Percentiles rank a stretch among this genome's conserved stretches.
Conservation (phyloP, 2,113 vertebrate genomes). For the Holacanthus passer region DNA sequence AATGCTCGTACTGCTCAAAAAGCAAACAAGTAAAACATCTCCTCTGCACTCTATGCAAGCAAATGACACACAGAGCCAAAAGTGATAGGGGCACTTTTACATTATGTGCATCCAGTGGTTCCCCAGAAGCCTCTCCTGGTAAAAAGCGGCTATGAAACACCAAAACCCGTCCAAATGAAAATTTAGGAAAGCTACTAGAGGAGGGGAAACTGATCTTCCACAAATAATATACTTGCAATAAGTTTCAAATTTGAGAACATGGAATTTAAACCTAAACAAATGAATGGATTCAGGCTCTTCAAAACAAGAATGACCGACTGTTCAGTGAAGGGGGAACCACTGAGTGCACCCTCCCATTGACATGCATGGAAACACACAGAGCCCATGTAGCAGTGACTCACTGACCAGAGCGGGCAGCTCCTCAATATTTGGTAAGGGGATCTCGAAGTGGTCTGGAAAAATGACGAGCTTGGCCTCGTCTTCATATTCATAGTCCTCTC, state of each 20-base stretch:
- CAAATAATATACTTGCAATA: neutral
- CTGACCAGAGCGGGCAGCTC: constrained; percentile 98
- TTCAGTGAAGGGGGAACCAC: constrained; percentile 38
- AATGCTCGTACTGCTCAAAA: neutral
- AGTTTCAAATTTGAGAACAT: neutral
- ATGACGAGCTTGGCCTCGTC: constrained; percentile 98
- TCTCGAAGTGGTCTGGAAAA: constrained; percentile 99
- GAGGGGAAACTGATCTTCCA: neutral
- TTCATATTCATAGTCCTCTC: constrained; percentile 96
- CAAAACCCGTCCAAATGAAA: neutral
- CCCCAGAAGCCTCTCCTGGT: constrained; percentile 13
- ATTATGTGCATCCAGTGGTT: constrained; percentile 47
- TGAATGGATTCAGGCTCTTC: neutral
- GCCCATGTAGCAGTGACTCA: constrained; percentile 78
- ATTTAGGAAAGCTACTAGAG: neutral
- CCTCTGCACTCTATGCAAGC: constrained; percentile 20
- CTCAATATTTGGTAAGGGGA: constrained; percentile 98
- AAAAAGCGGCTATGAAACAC: neutral
- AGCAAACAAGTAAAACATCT: neutral
- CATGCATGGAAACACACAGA: constrained; percentile 69
- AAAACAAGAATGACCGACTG: neutral
- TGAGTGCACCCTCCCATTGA: constrained; percentile 18
- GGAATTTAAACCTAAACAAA: neutral
- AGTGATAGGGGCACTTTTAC: neutral
- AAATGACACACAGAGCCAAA: neutral